phyloP scores from a whole-genome alignment of 30 jellyfish, hydroid and myxozoan species.

The Hydractinia echinata region DNA sequence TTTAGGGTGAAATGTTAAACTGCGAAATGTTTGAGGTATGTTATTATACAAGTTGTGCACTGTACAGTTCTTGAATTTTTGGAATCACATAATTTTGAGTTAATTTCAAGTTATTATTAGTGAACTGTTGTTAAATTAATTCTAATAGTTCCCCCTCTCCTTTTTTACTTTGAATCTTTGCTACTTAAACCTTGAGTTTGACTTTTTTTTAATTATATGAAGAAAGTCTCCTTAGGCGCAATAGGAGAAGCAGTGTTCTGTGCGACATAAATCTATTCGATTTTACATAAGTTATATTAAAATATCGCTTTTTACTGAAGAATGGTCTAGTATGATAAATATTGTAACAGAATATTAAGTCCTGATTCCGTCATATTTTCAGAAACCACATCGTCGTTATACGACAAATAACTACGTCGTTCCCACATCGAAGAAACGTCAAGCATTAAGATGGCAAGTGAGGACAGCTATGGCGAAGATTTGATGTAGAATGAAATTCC shows the following conservation, averaged over 20 bases:
- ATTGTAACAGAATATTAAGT: neutral
- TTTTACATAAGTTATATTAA: neutral
- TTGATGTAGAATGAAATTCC: neutral
- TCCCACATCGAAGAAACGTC: slow-evolving; percentile 92
- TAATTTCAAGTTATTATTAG: neutral
- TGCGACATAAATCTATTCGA: too few species aligned
- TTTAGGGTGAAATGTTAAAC: slow-evolving; percentile 71
- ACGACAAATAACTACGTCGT: slow-evolving; percentile 65
- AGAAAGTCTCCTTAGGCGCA: neutral
- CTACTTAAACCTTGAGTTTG: neutral
- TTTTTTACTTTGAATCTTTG: neutral
- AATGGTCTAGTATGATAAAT: neutral
- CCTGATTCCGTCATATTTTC: neutral
- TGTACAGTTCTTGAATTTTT: too few species aligned
- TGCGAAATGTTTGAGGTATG: slow-evolving; percentile 57
- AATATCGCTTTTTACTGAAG: neutral
- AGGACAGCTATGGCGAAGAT: slow-evolving; percentile 77
- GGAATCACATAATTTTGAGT: neutral
- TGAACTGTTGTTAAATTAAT: too few species aligned
- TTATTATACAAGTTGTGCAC: neutral
- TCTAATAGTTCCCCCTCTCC: too few species aligned
- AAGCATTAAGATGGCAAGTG: slow-evolving; percentile 84
- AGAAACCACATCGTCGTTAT: slow-evolving; percentile 54
- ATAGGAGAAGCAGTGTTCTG: too few species aligned
- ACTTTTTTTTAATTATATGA: neutral